Base-by-base conservation (phyloP, 2,888 invertebrate species). In the Hyles lineata region DNA sequence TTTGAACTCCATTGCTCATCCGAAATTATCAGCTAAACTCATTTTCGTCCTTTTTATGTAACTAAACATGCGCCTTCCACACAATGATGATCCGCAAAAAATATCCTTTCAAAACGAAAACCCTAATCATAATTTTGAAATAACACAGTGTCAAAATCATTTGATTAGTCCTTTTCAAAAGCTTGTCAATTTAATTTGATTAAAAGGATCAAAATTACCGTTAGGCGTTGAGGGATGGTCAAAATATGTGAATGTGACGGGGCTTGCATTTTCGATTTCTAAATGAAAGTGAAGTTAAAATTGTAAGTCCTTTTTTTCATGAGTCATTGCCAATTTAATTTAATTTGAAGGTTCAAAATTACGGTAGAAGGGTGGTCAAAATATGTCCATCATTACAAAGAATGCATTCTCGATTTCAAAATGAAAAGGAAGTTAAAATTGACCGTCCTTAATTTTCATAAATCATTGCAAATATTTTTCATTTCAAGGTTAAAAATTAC, bases 141-240 rank as follows among this genome's bases (percentile, higher is more conserved):
- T 32, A 50, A 50, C 21, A 21, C 17, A 23, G 67, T 67, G 67
- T 67, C 67, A 25, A 67, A 67, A 23, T 43, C 23, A 23, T 50
- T 67, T 50, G 67, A 50, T 50, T 50, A 67, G 67, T 23, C 50
- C 23, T 67, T 50, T 67, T 67, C 29, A n/a, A 21, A 50, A 15
- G 4, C 23, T 21, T 67, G 67, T 67, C 43, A 43, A 25, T 7
- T 43, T 67, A 43, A 67, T 25, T 67, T 67, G 67, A 67, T 23
- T 23, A 21, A 15, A 43, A 23, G 43, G 17, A 15, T 67, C 67
- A 50, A 50, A 43, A 67, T 43, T 35, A 19, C n/a, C 35, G 21
- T 23, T 35, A 8, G 35, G 35, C 35, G 7, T 35, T 35, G 35
- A 35, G 35, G 35, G 35, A 35, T 67, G 43, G 43, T 43, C 43